Base-by-base conservation (phyloP, 2,113 vertebrate genomes). In the Sceloporus undulatus region DNA sequence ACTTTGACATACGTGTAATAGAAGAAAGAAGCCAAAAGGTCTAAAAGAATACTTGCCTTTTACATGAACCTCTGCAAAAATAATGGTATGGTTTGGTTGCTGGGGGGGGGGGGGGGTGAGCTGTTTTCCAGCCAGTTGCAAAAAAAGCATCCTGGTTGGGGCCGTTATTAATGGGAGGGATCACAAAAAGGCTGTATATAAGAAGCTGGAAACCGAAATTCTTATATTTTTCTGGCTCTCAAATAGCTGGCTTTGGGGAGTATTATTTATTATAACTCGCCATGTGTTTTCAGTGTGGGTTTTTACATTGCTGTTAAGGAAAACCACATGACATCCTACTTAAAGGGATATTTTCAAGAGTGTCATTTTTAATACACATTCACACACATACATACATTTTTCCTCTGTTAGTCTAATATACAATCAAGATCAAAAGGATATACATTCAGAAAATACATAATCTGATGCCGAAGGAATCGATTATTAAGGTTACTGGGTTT, bases 1-100 rank as follows among this genome's bases (percentile, higher is more conserved):
- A 14, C 11, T 86, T 9, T 40, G 25, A 62, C 48, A 21, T 14
- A 34, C 77, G 27, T 78, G 74, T 78, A 48, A 56, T 42, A 68
- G 62, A 56, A 23, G n/a, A 79, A 92, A 91, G n/a, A n/a, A 56
- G 68, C 3, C 84, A 83, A 92, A 84, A 90, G 76, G 86, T 89
- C 87, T 90, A 85, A n/a, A 34, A 25, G 62, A 84, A 65, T 92
- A 75, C 86, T 92, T 18, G 9, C 1, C 82, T 70, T 87, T 91
- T 75, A 21, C 71, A 90, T 91, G 79, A 87, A 74, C 83, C 90
- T 79, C 81, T 94, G 89, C 92, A 87, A 92, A 54, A 94, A 89
- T 83, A 95, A 80, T 93, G 89, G 7, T 9, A 88, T 82, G 80
- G 68, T 95, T 89, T 59, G 56, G 56, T 59, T 16, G 56, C 93